Evolutionary conservation across 23 tunicate species (phyloP), one percentile per base, ranked within the genome.

Genomic region (Clavelina lepadiformis): DNA sequence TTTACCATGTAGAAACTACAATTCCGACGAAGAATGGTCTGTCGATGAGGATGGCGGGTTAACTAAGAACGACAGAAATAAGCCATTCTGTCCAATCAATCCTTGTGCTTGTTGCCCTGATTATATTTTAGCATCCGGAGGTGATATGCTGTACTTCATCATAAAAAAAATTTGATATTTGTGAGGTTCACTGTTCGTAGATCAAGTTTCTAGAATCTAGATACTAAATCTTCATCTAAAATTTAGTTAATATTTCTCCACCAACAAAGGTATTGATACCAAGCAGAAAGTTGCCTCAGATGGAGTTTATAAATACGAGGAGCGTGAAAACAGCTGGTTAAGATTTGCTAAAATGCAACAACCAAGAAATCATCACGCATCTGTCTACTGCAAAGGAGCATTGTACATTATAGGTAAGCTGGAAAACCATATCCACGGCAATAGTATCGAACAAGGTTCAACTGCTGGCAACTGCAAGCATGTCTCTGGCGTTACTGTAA

Each of bases 211-310:
- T n/a, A n/a, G n/a, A n/a, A n/a, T n/a, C n/a, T n/a, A n/a, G n/a
- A n/a, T n/a, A n/a, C n/a, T n/a, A n/a, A n/a, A n/a, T n/a, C n/a
- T n/a, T n/a, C n/a, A n/a, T n/a, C n/a, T n/a, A n/a, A n/a, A n/a
- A n/a, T n/a, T n/a, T n/a, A n/a, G n/a, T n/a, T n/a, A n/a, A n/a
- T n/a, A n/a, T n/a, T n/a, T n/a, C n/a, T n/a, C n/a, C n/a, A n/a
- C n/a, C n/a, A n/a, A n/a, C n/a, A n/a, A n/a, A 87, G 96, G 96
- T 34, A 87, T 87, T 64, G 96, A 87, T 41, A 60, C 60, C n/a
- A 87, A 87, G 54, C 56, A 60, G 41, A 79, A 73, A 30, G 23
- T 33, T 31, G 71, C 96, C 1, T 87, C 75, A 3, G 87, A 87
- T 13, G 87, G 87, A 20, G 73, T 87, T 31, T 87, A 79, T 61